These are phyloP conservation scores for Parelbella ahira DNA, from an alignment of 2,888 invertebrate genomes.

Conservation along the genomic window DNA sequence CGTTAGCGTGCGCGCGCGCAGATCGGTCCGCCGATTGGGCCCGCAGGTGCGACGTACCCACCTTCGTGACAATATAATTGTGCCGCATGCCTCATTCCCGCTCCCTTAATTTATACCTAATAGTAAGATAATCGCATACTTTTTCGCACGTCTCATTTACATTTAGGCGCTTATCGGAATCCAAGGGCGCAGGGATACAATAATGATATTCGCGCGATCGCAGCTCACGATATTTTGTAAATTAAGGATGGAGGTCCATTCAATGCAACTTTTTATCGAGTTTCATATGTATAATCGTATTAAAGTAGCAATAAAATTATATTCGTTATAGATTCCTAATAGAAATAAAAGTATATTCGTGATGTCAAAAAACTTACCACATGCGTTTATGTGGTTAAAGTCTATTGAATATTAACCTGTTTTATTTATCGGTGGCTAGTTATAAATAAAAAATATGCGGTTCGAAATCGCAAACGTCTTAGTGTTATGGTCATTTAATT, in stretches of 20 bases:
- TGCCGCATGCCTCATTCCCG: constrained; percentile 67
- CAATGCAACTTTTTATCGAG: constrained; percentile 36
- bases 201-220: constrained; percentile 62
- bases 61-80: constrained; percentile 79
- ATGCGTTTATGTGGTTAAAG: no score
- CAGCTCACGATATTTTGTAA: constrained; percentile 39
- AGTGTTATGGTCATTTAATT: constrained; percentile 15
- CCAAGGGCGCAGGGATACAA: constrained; percentile 45
- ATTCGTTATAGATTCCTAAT: no score
- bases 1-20: constrained; percentile 50
- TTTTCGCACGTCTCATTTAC: constrained; percentile 76
- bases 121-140: constrained; percentile 73
- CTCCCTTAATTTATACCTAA: constrained; percentile 77
- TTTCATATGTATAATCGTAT: no score
- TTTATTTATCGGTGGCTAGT: no score
- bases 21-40: constrained; percentile 45
- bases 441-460: no score
- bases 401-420: no score
- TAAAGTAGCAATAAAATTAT: no score
- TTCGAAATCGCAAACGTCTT: no score
- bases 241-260: constrained; percentile 27
- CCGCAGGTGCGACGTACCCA: constrained; percentile 40
- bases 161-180: constrained; percentile 63
- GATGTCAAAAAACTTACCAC: no score
- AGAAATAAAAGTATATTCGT: no score